Conservation (phyloP, 2,888 invertebrate genomes). For the Hyppa rectilinea region DNA sequence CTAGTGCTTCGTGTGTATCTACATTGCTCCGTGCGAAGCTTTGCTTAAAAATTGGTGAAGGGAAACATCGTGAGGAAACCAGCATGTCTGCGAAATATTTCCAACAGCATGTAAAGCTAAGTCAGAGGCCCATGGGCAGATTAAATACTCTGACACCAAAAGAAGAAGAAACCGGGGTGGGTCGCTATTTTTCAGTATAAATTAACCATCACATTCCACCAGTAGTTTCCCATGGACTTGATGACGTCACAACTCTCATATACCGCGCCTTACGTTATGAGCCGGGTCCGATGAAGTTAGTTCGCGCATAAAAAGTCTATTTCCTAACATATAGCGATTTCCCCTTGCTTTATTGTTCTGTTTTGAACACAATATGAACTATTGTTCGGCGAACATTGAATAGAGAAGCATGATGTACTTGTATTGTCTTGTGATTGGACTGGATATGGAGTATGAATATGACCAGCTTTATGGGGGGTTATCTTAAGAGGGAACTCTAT, state of each 20-base stretch:
- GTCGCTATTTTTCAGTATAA: too few relatives aligned
- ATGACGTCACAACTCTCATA: conserved; percentile 32
- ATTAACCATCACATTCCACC: conserved; percentile 3
- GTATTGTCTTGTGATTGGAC: conserved; percentile 52
- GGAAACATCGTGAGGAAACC: neutral
- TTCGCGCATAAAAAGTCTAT: conserved; percentile 39
- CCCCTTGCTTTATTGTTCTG: conserved; percentile 52
- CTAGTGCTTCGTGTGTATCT: too few relatives aligned
- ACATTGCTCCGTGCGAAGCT: too few relatives aligned
- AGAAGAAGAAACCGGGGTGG: too few relatives aligned
- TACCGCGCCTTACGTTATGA: conserved; percentile 5
- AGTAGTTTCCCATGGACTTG: neutral
- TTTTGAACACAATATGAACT: conserved; percentile 56
- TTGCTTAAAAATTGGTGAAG: too few relatives aligned
- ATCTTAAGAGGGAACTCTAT: too few relatives aligned
- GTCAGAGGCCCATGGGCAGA: too few relatives aligned
- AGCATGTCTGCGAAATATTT: too few relatives aligned
- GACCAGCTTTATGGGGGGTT: too few relatives aligned
- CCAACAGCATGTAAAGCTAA: too few relatives aligned
- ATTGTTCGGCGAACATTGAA: conserved; percentile 56
- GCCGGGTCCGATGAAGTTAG: conserved; percentile 40
- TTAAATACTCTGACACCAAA: too few relatives aligned
- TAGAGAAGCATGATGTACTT: conserved; percentile 41
- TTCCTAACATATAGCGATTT: conserved; percentile 48
- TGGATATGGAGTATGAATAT: conserved; percentile 28